A percentile compares a stretch with the other conserved stretches of the same genome.
Evolutionary conservation across 2,113 vertebrate species (phyloP).

Genomic region (Nothobranchius furzeri): DNA sequence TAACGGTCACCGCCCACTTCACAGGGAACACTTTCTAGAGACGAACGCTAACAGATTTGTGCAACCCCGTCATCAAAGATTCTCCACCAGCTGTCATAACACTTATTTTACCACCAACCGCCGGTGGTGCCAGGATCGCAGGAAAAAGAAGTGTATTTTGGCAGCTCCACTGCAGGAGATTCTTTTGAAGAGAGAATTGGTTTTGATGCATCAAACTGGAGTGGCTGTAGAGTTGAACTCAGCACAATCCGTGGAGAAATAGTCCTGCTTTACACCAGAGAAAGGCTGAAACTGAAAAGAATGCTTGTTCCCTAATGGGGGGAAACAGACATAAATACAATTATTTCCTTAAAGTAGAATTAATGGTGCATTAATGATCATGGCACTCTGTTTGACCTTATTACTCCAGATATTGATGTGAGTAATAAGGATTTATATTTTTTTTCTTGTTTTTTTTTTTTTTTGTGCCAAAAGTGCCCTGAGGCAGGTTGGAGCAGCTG

Average conservation of each 20-base stretch:
- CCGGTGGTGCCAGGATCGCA: conserved; percentile 9
- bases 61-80: too few species aligned
- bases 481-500: not conserved
- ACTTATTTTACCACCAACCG: conserved; percentile 9
- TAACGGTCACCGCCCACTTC: too few species aligned
- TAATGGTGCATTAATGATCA: not conserved
- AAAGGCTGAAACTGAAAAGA: not conserved
- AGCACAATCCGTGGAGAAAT: not conserved
- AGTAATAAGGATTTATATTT: not conserved
- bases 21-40: not conserved
- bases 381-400: not conserved
- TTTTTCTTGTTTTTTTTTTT: not conserved
- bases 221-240: not conserved
- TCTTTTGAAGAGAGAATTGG: conserved; percentile 5
- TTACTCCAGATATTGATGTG: not conserved
- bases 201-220: conserved; percentile 2
- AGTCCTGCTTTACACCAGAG: not conserved
- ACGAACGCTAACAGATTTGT: not conserved
- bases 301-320: not conserved
- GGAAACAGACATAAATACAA: too few species aligned
- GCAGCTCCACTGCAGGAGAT: conserved; percentile 17
- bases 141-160: conserved; percentile 15
- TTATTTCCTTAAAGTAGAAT: not conserved
- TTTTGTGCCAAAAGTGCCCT: not conserved
- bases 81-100: not conserved